Base-by-base conservation (phyloP, 1,140 invertebrate species). In the Spodoptera litura region DNA sequence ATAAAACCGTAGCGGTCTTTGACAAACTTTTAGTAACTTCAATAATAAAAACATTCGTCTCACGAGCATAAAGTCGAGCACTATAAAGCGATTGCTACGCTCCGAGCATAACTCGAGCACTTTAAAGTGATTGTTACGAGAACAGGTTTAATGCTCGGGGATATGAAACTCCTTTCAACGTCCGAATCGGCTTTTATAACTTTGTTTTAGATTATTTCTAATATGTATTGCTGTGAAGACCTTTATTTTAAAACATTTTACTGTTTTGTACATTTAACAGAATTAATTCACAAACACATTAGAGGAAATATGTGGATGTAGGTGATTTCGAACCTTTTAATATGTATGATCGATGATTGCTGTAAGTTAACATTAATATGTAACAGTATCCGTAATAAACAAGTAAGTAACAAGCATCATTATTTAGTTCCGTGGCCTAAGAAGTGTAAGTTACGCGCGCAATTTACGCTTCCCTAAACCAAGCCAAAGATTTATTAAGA, bases 41-140 rank as follows among this genome's bases (percentile, higher is more conserved):
- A 44, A 62, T 66, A 66, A 51, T 66, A 66, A 66, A 66, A 66
- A 44, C 62, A 66, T 66, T 66, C 62, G 62, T 66, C 62, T 66
- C 44, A 25, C 38, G 62, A 66, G 62, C 62, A 66, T 66, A 66
- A 66, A 62, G 38, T 66, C 15, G 62, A 51, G 62, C 62, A 66
- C 62, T 66, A 51, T 66, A 66, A 66, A 66, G 62, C 62, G 62
- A 66, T 66, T 66, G 62, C 44, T 25, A 25, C 62, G 62, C 44
- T 66, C 10, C 38, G 62, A 66, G 62, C 62, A 51, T 51, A 25
- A 51, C 62, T 66, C 62, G 62, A 66, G 62, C 62, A 66, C 62
- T 66, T 66, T 51, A 49, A 66, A 66, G 38, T 66, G 44, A 66
- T 66, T 66, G 62, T 66, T 66, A 66, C 51, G 62, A 66, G 62